Conservation (phyloP, 2,888 invertebrate genomes). For the Limnephilus lunatus region DNA sequence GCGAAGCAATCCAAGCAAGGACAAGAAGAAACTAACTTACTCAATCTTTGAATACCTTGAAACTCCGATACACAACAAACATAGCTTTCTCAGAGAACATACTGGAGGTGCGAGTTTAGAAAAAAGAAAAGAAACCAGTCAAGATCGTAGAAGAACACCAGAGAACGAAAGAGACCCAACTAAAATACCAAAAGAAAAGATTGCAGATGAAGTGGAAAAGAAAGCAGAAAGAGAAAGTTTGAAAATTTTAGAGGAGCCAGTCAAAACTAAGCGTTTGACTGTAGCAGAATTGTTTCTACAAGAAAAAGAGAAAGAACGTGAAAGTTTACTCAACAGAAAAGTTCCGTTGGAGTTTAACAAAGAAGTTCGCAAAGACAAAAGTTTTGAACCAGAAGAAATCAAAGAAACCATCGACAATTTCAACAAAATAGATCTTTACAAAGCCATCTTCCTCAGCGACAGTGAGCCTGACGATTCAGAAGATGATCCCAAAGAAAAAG, state of each 20-base stretch:
- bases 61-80: constrained; percentile 77
- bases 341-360: constrained; percentile 55
- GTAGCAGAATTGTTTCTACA: constrained; percentile 75
- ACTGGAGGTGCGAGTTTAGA: constrained; percentile 60
- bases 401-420: constrained; percentile 75
- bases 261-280: constrained; percentile 70
- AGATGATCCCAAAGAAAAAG: constrained; percentile 67
- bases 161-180: constrained; percentile 7
- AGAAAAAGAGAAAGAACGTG: constrained; percentile 72
- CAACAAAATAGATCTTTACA: constrained; percentile 86
- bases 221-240: not conserved
- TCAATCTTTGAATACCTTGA: constrained; percentile 89
- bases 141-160: not conserved
- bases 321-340: constrained; percentile 65
- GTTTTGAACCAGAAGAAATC: constrained; percentile 67
- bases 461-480: constrained; percentile 81
- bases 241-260: not conserved
- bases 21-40: constrained; percentile 81
- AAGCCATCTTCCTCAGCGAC: constrained; percentile 91
- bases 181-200: not conserved
- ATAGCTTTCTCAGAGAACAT: constrained; percentile 76
- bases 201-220: not conserved
- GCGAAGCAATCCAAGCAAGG: constrained; percentile 70
- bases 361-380: constrained; percentile 53
- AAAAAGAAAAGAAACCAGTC: constrained; percentile 17